Evolutionary conservation across 2,797 vertebrate species (phyloP), one percentile per base, ranked within the genome.

Genomic region (Phrynocephalus forsythii): DNA sequence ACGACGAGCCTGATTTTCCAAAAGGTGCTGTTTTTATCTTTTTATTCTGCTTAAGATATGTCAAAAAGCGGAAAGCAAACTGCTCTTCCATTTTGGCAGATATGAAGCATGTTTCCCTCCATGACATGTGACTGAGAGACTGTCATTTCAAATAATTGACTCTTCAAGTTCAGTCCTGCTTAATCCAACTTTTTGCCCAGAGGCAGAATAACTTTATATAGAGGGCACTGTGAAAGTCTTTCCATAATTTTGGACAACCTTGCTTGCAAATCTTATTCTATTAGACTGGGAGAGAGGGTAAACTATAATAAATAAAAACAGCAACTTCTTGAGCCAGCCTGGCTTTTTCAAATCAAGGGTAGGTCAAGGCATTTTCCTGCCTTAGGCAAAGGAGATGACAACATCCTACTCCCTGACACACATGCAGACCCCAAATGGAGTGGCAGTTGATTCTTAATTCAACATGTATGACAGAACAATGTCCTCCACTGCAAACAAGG

Each of bases 11-110:
- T 28, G 60, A 87, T 90, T 80, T 66, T 92, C n/a, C 86, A 80
- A 76, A 77, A 44, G 28, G 78, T 73, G 88, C 88, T 81, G n/a
- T 0, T 56, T 91, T 95, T 94, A 86, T 30, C 4, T 71, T 91
- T 89, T 56, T 63, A 80, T 33, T 63, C 44, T 26, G 52, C 91
- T 73, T 11, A 89, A 91, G 91, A 85, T 48, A 79, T 33, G 48
- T 78, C 15, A 24, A 48, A 76, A 73, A 82, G 84, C 81, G 5
- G 66, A 77, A 92, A 90, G 90, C 81, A 30, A 6, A 67, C 6
- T 3, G 0, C 0, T 86, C 28, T 77, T 87, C 89, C 44, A 15
- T 67, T 2, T 87, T 89, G 15, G 60, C 85, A 90, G 91, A 85
- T 90, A 91, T 93, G 87, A 84, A 80, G 2, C 24, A 38, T 48